Base-by-base conservation (phyloP, 2,888 invertebrate species). In the Netelia melanura region DNA sequence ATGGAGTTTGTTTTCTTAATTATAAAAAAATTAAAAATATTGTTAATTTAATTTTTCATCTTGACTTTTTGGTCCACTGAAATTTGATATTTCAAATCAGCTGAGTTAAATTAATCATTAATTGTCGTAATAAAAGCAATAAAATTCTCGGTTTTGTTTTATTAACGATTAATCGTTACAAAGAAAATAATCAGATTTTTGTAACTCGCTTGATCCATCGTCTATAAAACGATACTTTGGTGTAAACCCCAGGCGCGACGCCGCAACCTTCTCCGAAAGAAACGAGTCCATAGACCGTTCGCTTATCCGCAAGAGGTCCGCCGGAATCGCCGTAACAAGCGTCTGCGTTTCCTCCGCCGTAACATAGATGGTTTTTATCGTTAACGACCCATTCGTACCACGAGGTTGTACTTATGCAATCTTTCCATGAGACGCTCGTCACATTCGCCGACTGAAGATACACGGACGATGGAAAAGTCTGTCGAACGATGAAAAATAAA, bases 281-380 rank as follows among this genome's bases (percentile, higher is more conserved):
- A n/a, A 91, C 91, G 14, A 91, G 64, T 1, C 91, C 91, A 14
- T 90, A 90, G 65, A 91, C 76, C 2, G 84, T 89, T 5, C 56
- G 62, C 17, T 14, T 67, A 78, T 68, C 84, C 10, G 89, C 87
- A 70, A 91, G 71, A 6, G 91, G 88, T 62, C 91, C 91, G n/a
- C 91, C 91, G 0, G 91, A 91, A 79, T 91, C 91, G 0, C 91
- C 91, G 21, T 74, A 84, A 70, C 91, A 91, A 21, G 91, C 86
- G 68, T 91, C 91, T 23, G 81, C 84, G 9, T 84, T 84, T 5
- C 0, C 43, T 1, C 14, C 77, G 14, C 89, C 90, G 71, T 90
- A 91, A 78, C 91, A 91, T 9, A 90, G 58, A 79, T 91, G 90
- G 2, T 76, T 58, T 8, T 86, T 85, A 21, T 83, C 67, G n/a